Conservation (phyloP, 2,888 invertebrate species). For the Archips xylosteana region DNA sequence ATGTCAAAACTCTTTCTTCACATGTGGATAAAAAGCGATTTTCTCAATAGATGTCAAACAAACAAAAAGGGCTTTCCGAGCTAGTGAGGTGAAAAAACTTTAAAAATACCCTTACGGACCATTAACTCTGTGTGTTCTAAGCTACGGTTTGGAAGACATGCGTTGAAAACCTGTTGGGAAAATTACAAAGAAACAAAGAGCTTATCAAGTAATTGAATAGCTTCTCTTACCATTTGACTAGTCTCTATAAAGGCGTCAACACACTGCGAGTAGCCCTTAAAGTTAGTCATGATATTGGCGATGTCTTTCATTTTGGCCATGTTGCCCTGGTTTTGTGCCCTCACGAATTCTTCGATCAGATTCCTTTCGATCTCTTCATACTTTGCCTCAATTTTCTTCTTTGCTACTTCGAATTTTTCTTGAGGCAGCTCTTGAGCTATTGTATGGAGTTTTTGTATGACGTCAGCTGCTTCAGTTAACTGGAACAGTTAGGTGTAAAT, state of each 20-base stretch:
- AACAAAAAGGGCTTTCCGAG: too few species aligned
- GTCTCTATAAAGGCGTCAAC: constrained; percentile 98
- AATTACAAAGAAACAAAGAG: too few species aligned
- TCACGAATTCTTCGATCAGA: constrained; percentile 97
- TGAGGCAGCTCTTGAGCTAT: constrained; percentile 97
- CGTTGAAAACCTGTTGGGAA: too few species aligned
- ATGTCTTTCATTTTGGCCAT: constrained; percentile 96
- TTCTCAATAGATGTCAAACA: too few species aligned
- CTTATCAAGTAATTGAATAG: background rate
- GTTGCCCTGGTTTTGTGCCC: constrained; percentile 94
- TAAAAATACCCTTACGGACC: too few species aligned
- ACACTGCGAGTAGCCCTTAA: constrained; percentile 98
- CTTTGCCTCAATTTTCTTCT: constrained; percentile 93
- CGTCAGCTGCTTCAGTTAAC: constrained; percentile 98
- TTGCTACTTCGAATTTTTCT: constrained; percentile 94
- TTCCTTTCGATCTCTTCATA: constrained; percentile 96
- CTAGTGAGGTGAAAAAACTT: too few species aligned
- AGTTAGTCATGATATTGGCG: constrained; percentile 96
- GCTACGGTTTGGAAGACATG: too few species aligned
- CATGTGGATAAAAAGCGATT: too few species aligned
- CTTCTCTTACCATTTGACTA: constrained; percentile 91
- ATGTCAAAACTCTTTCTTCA: too few species aligned
- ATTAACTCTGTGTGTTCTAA: too few species aligned
- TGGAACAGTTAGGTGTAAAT: constrained; percentile 63
- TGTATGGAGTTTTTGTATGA: constrained; percentile 97